phyloP scores from a whole-genome alignment of 2,797 vertebrate genomes.

The Heliangelus exortis region DNA sequence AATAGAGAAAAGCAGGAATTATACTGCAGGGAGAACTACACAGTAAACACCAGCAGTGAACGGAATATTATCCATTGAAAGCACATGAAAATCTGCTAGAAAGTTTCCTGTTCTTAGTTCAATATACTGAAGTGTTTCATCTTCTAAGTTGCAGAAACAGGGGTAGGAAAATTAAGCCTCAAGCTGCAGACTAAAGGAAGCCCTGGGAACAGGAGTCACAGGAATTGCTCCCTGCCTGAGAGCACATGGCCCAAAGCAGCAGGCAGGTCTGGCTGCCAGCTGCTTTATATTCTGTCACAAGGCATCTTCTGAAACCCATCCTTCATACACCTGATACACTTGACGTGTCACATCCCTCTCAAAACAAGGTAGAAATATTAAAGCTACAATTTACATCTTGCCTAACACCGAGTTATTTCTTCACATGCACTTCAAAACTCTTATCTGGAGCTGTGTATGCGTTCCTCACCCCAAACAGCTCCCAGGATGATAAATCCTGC shows the following conservation, averaged over 20 bases:
- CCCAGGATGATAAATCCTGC: not conserved
- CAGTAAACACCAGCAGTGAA: constrained; percentile 18
- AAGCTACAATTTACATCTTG: not conserved
- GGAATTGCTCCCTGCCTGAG: not conserved
- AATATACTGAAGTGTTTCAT: not conserved
- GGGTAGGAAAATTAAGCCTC: constrained; percentile 6
- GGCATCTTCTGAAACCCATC: not conserved
- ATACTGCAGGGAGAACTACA: constrained; percentile 33
- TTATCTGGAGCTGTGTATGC: not conserved
- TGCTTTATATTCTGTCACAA: constrained; percentile 1
- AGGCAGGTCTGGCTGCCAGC: not conserved
- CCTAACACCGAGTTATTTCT: not conserved
- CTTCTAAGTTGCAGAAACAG: not conserved
- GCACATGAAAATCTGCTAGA: not conserved
- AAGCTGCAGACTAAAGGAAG: not conserved
- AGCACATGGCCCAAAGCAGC: not conserved
- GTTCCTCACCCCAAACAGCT: not conserved
- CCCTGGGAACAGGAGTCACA: not conserved
- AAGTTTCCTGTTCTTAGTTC: constrained; percentile 22
- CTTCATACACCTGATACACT: not conserved
- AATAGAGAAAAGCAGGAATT: constrained; percentile 57
- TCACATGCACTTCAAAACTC: not conserved
- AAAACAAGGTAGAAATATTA: not conserved
- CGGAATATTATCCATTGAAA: constrained; percentile 7
- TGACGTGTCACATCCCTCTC: not conserved